Percentiles rank a stretch among this genome's conserved stretches.
Evolutionary conservation across 2,113 vertebrate genomes (phyloP).

Genomic region (Pantherophis guttatus): DNA sequence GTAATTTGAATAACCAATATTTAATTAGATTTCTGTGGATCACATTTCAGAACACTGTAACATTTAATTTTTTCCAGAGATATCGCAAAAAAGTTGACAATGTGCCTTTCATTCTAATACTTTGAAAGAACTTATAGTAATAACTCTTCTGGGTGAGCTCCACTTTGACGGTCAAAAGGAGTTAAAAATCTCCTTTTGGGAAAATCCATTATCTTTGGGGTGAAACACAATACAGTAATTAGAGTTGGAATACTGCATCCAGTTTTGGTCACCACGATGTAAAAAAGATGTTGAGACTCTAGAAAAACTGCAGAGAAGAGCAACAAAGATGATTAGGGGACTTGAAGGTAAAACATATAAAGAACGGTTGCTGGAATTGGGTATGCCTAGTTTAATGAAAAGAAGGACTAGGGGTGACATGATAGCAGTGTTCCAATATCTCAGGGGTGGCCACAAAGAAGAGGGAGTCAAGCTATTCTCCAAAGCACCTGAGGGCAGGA

Average conservation of each 20-base stretch:
- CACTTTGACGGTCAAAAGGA: not conserved
- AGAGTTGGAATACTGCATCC: not conserved
- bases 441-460: too few species aligned
- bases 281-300: too few species aligned
- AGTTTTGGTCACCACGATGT: too few species aligned
- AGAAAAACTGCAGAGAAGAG: too few species aligned
- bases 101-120: not conserved
- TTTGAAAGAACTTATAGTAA: conserved; percentile 3
- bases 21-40: conserved; percentile 40
- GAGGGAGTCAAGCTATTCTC: too few species aligned
- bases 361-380: too few species aligned
- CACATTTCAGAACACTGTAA: conserved; percentile 9
- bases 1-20: conserved; percentile 32
- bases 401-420: too few species aligned
- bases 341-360: too few species aligned
- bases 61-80: not conserved
- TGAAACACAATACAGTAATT: not conserved
- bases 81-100: not conserved
- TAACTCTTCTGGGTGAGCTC: not conserved
- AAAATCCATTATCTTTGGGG: not conserved
- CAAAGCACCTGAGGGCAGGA: too few species aligned
- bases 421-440: too few species aligned
- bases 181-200: not conserved
- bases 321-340: too few species aligned
- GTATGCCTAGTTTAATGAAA: too few species aligned